Percentiles rank a stretch among this genome's conserved stretches.
Evolutionary conservation across 92 coral and sea anemone species (phyloP).

Genomic region (Scolanthus callimorphus): DNA sequence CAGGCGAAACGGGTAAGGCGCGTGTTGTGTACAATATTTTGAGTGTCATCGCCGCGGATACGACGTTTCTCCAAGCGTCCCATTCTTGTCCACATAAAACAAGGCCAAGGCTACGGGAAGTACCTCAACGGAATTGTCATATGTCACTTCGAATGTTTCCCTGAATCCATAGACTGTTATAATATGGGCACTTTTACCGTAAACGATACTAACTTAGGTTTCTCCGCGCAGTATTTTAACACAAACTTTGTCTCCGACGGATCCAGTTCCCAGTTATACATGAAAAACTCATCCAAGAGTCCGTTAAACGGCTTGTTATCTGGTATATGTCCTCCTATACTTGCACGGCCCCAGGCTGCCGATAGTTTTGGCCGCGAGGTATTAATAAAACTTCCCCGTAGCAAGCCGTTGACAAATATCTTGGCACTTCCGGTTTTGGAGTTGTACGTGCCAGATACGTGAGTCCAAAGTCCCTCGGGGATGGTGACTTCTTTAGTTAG

Average conservation of each 20-base stretch:
- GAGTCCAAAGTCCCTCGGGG: slow-evolving; percentile 98
- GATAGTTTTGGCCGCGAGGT: slow-evolving; percentile 59
- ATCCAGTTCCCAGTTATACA: slow-evolving; percentile 98
- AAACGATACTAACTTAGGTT: slow-evolving; percentile 93
- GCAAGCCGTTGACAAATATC: slow-evolving; percentile 82
- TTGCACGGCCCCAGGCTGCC: slow-evolving; percentile 74
- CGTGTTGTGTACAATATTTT: no score
- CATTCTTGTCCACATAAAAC: no score
- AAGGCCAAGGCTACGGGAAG: no score
- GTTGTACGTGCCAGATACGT: slow-evolving; percentile 87
- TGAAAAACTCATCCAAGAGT: slow-evolving; percentile 86
- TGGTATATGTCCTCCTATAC: slow-evolving; percentile 83
- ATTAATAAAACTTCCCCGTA: slow-evolving; percentile 58
- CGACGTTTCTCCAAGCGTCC: no score
- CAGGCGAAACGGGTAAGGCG: no score
- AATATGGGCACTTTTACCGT: slow-evolving; percentile 91
- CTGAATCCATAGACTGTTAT: no score
- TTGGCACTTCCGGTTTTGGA: slow-evolving; percentile 78
- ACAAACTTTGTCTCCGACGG: slow-evolving; percentile 88
- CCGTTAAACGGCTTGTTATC: slow-evolving; percentile 71
- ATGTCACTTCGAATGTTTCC: no score
- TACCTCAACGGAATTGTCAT: no score
- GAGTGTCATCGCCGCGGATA: no score
- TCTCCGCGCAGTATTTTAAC: slow-evolving; percentile 94
- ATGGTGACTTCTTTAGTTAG: slow-evolving; percentile 80